Base-by-base conservation (phyloP, 2,797 vertebrate species). In the Vespertilio murinus region DNA sequence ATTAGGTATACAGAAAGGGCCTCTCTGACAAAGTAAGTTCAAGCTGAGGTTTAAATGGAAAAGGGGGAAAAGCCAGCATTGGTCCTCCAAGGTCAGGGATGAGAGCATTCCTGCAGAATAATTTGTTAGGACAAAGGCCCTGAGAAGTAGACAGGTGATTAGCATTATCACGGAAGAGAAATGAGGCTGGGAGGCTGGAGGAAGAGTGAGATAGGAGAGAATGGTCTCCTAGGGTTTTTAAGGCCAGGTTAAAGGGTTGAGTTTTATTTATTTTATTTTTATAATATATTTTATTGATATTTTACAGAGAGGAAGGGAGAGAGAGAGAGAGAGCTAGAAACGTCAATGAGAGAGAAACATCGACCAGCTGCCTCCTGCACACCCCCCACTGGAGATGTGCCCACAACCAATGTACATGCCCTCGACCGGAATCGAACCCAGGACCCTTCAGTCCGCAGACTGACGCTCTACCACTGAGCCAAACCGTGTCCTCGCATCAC, bases 1-100 rank as follows among this genome's bases (percentile, higher is more conserved):
- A 35, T 91, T 65, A 67, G 47, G n/a, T 91, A 5, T 89, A 94
- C 52, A 89, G 71, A 38, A 94, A 94, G 45, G 64, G n/a, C 25
- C 11, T 87, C 75, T 90, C 35, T 82, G 64, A 87, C 3, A 40
- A 88, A 93, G 83, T 30, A 77, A 80, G 87, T 90, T 79, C 83
- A 75, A 96, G 33, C 61, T 73, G 47, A 81, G 35, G 56, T 40
- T 59, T 84, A 89, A 64, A 70, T 54, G 40, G 40, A 77, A 81
- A 70, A 64, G n/a, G 40, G 49, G 33, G 4, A 2, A 17, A 74
- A 56, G 10, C 40, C 77, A 78, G 18, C 18, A 6, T 9, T 35
- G 9, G 54, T 90, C 65, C 7, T 93, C 38, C 14, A 54, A 28
- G 67, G 30, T 79, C 30, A 90, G 5, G 13, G 40, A 67, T 69